phyloP scores from a whole-genome alignment of 1,140 invertebrate genomes.

The Hyposmocoma kahamanoa region DNA sequence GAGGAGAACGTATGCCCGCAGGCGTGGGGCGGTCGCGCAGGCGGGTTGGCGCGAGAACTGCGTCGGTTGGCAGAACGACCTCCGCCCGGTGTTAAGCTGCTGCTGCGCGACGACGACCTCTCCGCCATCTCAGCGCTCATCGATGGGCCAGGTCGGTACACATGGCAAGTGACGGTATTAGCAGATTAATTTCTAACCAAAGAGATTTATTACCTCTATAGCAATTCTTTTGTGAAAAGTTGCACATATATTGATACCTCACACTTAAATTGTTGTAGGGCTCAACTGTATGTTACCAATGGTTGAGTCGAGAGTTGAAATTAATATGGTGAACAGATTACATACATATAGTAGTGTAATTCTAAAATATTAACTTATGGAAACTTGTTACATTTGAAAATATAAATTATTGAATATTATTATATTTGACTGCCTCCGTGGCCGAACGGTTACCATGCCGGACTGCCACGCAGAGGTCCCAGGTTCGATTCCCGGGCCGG shows the following conservation, averaged over 20 bases:
- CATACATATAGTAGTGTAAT: background rate
- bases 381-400: no score
- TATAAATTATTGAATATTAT: no score
- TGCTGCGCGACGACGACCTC: conserved; percentile 46
- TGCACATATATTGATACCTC: background rate
- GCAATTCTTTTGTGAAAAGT: background rate
- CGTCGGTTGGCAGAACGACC: conserved; percentile 47
- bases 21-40: conserved; percentile 44
- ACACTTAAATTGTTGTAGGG: background rate
- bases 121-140: conserved; percentile 51
- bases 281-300: background rate
- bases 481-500: no score
- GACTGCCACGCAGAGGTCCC: no score
- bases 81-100: conserved; percentile 46
- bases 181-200: background rate
- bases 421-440: no score
- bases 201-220: background rate
- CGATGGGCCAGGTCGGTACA: conserved; percentile 45
- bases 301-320: no score
- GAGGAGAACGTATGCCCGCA: conserved; percentile 64
- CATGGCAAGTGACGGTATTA: background rate
- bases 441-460: no score
- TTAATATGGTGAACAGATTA: no score
- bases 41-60: conserved; percentile 40
- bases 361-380: background rate